Percentiles rank a stretch among this genome's conserved stretches.
These are phyloP conservation scores for Lithophane leautieri DNA, from an alignment of 2,888 invertebrate genomes.

Conservation along the genomic window DNA sequence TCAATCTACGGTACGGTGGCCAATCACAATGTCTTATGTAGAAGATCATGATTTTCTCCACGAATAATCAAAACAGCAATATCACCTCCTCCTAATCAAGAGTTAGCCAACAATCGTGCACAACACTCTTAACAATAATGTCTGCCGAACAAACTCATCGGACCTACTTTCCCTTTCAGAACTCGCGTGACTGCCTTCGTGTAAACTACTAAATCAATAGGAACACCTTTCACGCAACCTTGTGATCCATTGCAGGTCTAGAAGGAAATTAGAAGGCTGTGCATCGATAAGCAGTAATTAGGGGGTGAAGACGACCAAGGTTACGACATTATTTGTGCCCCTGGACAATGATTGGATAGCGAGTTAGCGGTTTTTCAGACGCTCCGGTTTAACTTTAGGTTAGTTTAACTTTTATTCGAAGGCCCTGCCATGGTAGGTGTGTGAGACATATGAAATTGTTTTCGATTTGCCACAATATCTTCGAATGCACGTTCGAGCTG, in stretches of 20 bases:
- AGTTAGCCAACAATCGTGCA: constrained; percentile 38
- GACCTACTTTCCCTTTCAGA: constrained; percentile 35
- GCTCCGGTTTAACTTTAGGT: no score
- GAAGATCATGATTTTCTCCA: background rate
- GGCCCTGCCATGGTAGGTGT: no score
- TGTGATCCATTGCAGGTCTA: constrained; percentile 49
- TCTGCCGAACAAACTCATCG: constrained; percentile 29
- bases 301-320: constrained; percentile 31
- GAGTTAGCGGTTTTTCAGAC: background rate
- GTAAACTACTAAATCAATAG: constrained; percentile 78
- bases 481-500: no score
- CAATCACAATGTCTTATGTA: background rate
- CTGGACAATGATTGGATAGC: background rate
- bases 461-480: no score
- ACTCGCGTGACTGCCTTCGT: constrained; percentile 69
- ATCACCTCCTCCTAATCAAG: constrained; percentile 32
- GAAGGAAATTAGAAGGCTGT: constrained; percentile 24
- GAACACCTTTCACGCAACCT: constrained; percentile 60
- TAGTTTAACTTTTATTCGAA: no score
- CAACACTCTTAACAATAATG: constrained; percentile 26
- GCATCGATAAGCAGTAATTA: constrained; percentile 36
- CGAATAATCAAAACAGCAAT: background rate
- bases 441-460: no score
- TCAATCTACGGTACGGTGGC: background rate
- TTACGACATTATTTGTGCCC: background rate